Conservation (phyloP, 2,797 vertebrate genomes). For the Chloroceryle inda region DNA sequence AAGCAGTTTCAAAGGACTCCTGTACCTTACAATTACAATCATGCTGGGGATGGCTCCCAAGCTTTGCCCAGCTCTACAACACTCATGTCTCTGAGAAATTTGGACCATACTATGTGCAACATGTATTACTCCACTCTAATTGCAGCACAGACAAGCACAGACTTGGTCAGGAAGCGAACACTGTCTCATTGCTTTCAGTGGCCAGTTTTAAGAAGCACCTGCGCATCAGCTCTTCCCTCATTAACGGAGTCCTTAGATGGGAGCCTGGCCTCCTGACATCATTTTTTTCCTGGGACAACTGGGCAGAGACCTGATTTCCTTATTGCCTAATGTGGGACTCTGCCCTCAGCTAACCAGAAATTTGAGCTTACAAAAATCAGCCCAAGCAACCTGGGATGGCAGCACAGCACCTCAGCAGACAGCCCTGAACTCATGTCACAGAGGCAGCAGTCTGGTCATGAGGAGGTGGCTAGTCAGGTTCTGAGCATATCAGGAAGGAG, state of each 20-base stretch:
- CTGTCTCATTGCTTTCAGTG: not conserved
- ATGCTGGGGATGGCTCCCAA: not conserved
- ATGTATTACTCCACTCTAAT: conserved; percentile 14
- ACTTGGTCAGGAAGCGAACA: not conserved
- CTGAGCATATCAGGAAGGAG: not conserved
- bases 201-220: not conserved
- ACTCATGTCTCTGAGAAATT: conserved; percentile 1
- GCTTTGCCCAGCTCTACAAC: not conserved
- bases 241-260: not conserved
- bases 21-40: not conserved
- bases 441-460: not conserved
- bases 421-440: accelerated
- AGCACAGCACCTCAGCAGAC: not conserved
- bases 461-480: not conserved
- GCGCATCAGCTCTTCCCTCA: not conserved
- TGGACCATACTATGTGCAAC: not conserved
- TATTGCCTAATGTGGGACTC: not conserved
- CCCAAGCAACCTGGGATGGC: not conserved
- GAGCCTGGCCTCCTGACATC: not conserved
- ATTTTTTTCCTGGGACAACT: not conserved
- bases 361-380: not conserved
- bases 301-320: not conserved
- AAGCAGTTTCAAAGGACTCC: conserved; percentile 28
- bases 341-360: not conserved
- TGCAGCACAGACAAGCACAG: conserved; percentile 20